A percentile compares a stretch with the other conserved stretches of the same genome.
Conservation (phyloP, 2,888 invertebrate genomes). For the Cylloceria caligata region DNA sequence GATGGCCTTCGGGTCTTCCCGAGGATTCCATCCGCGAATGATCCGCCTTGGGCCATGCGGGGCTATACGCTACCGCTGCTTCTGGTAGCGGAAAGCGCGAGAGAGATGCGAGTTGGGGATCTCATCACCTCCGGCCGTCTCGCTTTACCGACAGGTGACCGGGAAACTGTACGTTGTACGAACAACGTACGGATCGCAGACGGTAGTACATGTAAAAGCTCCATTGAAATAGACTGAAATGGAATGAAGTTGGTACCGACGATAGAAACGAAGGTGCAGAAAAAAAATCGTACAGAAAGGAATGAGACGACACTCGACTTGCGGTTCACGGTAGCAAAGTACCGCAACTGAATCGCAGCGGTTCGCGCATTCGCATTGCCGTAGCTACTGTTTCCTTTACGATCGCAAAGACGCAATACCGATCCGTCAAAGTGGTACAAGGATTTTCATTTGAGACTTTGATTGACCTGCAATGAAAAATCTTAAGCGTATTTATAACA, state of each 20-base stretch:
- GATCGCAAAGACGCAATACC: slow-evolving; percentile 12
- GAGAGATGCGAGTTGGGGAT: neutral
- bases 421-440: neutral
- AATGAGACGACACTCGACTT: slow-evolving; percentile 30
- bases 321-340: slow-evolving; percentile 53
- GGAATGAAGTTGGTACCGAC: slow-evolving; percentile 5
- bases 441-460: neutral
- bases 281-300: neutral
- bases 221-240: slow-evolving; percentile 12
- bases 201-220: neutral
- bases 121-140: slow-evolving; percentile 28
- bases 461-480: neutral
- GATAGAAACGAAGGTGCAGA: neutral
- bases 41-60: slow-evolving; percentile 37
- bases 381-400: slow-evolving; percentile 7
- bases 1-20: slow-evolving; percentile 49
- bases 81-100: slow-evolving; percentile 28
- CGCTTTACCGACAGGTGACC: slow-evolving; percentile 35
- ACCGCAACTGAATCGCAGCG: slow-evolving; percentile 38
- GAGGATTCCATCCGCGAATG: slow-evolving; percentile 26
- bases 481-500: neutral
- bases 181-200: slow-evolving; percentile 6
- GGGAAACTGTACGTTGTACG: slow-evolving; percentile 10
- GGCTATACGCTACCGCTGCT: neutral
- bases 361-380: slow-evolving; percentile 17